phyloP scores from a whole-genome alignment of 2,113 vertebrate genomes.

The Phyllopteryx taeniolatus region DNA sequence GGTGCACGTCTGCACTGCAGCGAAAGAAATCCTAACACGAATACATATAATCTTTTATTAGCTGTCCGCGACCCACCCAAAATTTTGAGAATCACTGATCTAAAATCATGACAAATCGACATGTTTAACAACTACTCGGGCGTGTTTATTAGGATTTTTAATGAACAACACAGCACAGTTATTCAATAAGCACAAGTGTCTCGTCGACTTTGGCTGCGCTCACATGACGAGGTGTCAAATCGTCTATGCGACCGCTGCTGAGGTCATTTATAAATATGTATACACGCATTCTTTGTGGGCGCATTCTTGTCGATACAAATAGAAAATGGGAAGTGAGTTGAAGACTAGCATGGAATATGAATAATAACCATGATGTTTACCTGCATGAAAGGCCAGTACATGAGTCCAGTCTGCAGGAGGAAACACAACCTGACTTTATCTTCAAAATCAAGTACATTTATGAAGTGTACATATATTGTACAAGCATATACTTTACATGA shows the following conservation, averaged over 20 bases:
- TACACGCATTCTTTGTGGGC: not conserved
- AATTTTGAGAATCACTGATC: too few species aligned
- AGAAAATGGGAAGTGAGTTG: not conserved
- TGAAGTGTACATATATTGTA: not conserved
- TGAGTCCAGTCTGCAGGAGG: conserved; percentile 82
- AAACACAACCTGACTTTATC: conserved; percentile 1
- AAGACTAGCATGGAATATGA: not conserved
- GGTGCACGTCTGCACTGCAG: too few species aligned
- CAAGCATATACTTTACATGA: not conserved
- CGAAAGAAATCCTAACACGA: too few species aligned
- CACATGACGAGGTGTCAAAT: not conserved
- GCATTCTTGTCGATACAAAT: not conserved
- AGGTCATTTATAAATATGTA: not conserved
- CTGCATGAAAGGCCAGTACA: conserved; percentile 96
- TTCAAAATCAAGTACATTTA: not conserved
- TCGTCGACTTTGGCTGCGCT: not conserved
- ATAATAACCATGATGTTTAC: conserved; percentile 52
- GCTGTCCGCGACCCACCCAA: too few species aligned
- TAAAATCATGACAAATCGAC: too few species aligned
- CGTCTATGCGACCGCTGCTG: not conserved
- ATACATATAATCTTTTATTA: too few species aligned
- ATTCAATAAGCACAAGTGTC: not conserved
- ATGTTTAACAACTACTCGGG: too few species aligned
- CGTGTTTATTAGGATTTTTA: not conserved
- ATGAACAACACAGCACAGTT: not conserved